Base-by-base conservation (phyloP, 2,888 invertebrate genomes). In the Chloroclystis v-ata region DNA sequence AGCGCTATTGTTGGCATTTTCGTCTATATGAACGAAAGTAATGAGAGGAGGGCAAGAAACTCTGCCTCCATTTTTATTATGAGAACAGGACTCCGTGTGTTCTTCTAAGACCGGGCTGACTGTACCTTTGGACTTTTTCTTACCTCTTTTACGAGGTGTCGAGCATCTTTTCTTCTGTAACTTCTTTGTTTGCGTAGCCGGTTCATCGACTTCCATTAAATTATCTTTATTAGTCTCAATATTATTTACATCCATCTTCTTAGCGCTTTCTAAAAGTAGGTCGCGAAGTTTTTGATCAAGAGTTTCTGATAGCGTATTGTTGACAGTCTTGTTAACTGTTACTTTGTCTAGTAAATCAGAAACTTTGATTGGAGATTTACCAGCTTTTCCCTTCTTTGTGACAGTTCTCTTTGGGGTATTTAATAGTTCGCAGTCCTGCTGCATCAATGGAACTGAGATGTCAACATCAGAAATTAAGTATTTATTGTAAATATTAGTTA, bases 251-350 rank as follows among this genome's bases (percentile, higher is more conserved):
- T 4, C 20, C 7, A 63, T 59, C 53, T 85, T 86, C 59, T 81
- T 78, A 20, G 75, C 75, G 56, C 85, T 87, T 47, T 86, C 82
- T 16, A 87, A 53, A 16, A 82, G 53, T 20, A 87, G 61, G 46
- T 81, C 66, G 28, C 62, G 65, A 6, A 87, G 57, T 58, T 73
- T 77, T 47, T 59, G 52, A 43, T 81, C 72, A n/a, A 87, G 54
- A 1, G 77, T 71, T 16, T 81, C 78, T 1, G 79, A 74, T 32
- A 72, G 39, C 7, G 73, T 66, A 1, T 59, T 59, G 24, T 76
- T 74, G 20, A 69, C 56, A 24, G n/a, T 39, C 26, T 79, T 64
- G 35, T 71, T 69, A 1, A 74, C 69, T 9, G 56, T 49, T 14
- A 76, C 65, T 65, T 75, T 72, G 35, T 62, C 68, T 2, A 82